Percentiles rank a stretch among this genome's conserved stretches.
These are phyloP conservation scores for Rhogogaster chlorosoma DNA, from an alignment of 2,888 invertebrate species.

Conservation along the genomic window DNA sequence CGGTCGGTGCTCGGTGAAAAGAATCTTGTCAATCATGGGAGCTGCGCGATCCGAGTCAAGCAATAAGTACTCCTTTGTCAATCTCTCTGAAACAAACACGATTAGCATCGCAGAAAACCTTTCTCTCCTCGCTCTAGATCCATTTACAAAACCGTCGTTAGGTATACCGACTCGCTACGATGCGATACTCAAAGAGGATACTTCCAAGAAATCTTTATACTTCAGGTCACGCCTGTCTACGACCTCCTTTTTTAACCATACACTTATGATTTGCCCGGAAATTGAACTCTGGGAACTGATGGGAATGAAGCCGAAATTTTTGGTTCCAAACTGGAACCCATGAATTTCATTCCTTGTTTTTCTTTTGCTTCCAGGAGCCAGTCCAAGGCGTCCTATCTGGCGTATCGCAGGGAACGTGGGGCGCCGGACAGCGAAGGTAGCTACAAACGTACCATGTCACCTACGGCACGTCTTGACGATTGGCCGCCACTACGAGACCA, in stretches of 20 bases:
- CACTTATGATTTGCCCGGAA: not conserved
- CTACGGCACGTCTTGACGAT: slow-evolving; percentile 77
- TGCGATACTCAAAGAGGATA: not conserved
- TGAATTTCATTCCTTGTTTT: slow-evolving; percentile 35
- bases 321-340: not conserved
- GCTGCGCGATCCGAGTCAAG: not conserved
- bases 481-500: slow-evolving; percentile 70
- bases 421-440: slow-evolving; percentile 86
- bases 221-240: slow-evolving; percentile 25
- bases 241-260: not conserved
- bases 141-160: slow-evolving; percentile 19
- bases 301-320: not conserved
- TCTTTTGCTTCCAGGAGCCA: slow-evolving; percentile 83
- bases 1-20: not conserved
- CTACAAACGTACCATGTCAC: slow-evolving; percentile 87
- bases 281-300: not conserved
- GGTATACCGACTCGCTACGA: not conserved
- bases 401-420: slow-evolving; percentile 86
- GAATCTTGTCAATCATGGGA: slow-evolving; percentile 36
- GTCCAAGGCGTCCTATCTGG: slow-evolving; percentile 88
- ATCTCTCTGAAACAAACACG: slow-evolving; percentile 22
- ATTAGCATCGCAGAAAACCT: slow-evolving; percentile 45
- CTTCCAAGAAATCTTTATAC: slow-evolving; percentile 33
- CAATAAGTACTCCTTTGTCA: slow-evolving; percentile 40
- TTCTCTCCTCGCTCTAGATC: slow-evolving; percentile 49